These are phyloP conservation scores for Malacoraja senta DNA, from an alignment of 2,797 vertebrate species.

Conservation along the genomic window DNA sequence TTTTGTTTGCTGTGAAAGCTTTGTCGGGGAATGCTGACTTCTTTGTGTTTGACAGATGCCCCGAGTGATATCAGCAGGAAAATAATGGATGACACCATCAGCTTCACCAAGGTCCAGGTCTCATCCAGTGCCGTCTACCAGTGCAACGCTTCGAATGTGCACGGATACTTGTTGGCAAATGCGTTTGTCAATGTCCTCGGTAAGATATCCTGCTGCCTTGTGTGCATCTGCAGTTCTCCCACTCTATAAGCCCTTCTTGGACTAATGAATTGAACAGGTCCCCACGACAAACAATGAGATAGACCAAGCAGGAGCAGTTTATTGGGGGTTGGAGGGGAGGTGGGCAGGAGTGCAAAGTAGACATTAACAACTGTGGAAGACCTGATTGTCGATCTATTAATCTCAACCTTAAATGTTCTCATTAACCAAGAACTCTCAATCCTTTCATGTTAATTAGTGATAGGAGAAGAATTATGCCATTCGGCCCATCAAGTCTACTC, in stretches of 20 bases:
- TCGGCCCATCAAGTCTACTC: no score
- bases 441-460: no score
- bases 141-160: constrained; percentile 87
- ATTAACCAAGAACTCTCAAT: no score
- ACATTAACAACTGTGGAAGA: not conserved
- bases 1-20: not conserved
- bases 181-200: constrained; percentile 90
- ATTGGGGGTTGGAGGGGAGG: not conserved
- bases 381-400: no score
- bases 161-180: constrained; percentile 86
- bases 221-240: no score
- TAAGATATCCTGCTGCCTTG: constrained; percentile 55
- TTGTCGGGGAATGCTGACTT: not conserved
- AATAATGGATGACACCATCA: constrained; percentile 83
- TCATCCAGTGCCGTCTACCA: constrained; percentile 89
- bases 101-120: constrained; percentile 78
- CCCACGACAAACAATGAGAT: no score
- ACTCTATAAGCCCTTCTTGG: not conserved
- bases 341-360: not conserved
- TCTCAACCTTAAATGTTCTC: no score
- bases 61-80: constrained; percentile 77
- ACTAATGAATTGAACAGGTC: not conserved
- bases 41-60: constrained; percentile 59
- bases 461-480: no score
- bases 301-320: no score